A percentile compares a stretch with the other conserved stretches of the same genome.
These are phyloP conservation scores for Mus minutoides DNA, from an alignment of 2,797 vertebrate genomes.

Conservation along the genomic window DNA sequence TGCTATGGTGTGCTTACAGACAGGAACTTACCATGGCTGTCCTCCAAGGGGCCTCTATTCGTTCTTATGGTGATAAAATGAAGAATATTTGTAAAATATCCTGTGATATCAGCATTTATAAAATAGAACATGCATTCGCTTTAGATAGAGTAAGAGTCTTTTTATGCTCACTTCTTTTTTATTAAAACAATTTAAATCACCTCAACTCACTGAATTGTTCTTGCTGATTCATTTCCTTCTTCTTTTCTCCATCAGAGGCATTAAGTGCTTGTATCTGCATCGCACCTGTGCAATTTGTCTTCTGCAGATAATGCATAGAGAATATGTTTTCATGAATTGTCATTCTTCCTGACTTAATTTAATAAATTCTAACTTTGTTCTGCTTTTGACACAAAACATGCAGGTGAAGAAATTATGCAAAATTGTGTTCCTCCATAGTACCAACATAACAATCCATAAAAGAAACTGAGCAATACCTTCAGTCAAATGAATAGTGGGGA, in stretches of 20 bases:
- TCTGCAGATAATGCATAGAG: not conserved
- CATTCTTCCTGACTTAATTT: not conserved
- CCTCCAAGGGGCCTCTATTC: not conserved
- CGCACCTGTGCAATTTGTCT: not conserved
- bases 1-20: not conserved
- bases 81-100: constrained; percentile 53
- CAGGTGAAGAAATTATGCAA: not conserved
- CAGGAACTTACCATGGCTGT: not conserved
- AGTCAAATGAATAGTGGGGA: not conserved
- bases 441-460: not conserved
- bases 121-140: not conserved
- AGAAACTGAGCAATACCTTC: not conserved
- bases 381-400: not conserved
- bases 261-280: not conserved
- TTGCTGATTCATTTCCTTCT: not conserved
- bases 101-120: constrained; percentile 57
- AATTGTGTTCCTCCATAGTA: not conserved
- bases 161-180: not conserved
- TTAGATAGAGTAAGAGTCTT: not conserved
- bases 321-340: not conserved
- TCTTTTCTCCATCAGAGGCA: not conserved
- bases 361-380: not conserved
- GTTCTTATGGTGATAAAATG: constrained; percentile 39
- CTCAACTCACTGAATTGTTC: not conserved
- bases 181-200: not conserved